These are phyloP conservation scores for Sterna hirundo DNA, from an alignment of 2,113 vertebrate species.

Conservation along the genomic window DNA sequence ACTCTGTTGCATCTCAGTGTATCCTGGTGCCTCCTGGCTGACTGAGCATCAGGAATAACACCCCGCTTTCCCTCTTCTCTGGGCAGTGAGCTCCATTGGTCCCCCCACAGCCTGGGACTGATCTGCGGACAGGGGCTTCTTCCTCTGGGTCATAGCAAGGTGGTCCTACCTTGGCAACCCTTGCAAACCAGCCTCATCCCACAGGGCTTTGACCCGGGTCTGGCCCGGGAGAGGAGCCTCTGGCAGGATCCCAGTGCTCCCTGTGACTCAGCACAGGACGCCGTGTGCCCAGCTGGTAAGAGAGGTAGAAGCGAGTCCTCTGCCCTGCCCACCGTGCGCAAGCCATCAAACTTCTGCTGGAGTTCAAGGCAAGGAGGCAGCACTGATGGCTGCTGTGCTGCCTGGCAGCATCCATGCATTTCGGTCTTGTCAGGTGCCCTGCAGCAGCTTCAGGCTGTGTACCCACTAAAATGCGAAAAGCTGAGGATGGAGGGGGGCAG, in stretches of 20 bases:
- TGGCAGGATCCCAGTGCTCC: neutral
- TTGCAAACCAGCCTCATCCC: neutral
- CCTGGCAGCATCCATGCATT: rapidly evolving
- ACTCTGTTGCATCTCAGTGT: neutral
- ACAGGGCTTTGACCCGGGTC: neutral
- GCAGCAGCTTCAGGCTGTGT: neutral
- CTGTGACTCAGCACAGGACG: neutral
- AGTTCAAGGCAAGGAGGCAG: neutral
- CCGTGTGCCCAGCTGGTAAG: rapidly evolving
- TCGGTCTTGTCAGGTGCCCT: neutral
- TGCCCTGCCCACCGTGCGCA: neutral
- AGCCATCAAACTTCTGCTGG: neutral
- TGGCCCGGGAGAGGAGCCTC: neutral
- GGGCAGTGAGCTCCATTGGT: neutral
- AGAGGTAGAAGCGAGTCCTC: rapidly evolving
- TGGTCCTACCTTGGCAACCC: neutral
- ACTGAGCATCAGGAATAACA: neutral
- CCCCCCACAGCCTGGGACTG: neutral
- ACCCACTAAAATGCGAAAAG: neutral
- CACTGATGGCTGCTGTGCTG: rapidly evolving
- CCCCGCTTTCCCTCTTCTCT: rapidly evolving
- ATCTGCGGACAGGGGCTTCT: neutral
- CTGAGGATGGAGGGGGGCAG: neutral
- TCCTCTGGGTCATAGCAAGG: neutral
- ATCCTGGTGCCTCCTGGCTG: neutral